Conservation (phyloP, 1,140 invertebrate genomes). For the Cephus cinctus region DNA sequence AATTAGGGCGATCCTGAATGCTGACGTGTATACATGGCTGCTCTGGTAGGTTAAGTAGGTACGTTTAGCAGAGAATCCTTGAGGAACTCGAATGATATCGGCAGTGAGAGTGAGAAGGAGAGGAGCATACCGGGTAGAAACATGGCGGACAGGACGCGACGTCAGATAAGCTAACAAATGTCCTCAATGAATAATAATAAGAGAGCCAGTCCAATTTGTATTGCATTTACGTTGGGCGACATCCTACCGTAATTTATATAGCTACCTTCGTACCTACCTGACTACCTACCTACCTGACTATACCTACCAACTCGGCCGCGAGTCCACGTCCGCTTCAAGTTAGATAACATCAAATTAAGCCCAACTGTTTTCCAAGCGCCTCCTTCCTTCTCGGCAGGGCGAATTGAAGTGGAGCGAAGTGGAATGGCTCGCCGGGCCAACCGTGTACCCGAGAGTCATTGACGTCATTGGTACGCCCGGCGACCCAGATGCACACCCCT, state of each 20-base stretch:
- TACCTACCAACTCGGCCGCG: conserved; percentile 1
- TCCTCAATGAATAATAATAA: conserved; percentile 48
- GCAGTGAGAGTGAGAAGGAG: background rate
- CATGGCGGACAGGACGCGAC: conserved; percentile 10
- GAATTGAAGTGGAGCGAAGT: background rate
- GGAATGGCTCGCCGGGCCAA: conserved; percentile 10
- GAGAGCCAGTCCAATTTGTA: conserved; percentile 41
- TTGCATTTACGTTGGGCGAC: conserved; percentile 40
- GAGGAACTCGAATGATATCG: no score
- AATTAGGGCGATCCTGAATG: no score
- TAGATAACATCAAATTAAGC: conserved; percentile 24
- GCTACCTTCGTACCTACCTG: conserved; percentile 9
- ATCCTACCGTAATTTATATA: conserved; percentile 35
- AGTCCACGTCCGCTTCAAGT: conserved; percentile 5
- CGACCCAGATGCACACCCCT: no score
- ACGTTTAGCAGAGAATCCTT: no score
- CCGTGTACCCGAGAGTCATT: conserved; percentile 20
- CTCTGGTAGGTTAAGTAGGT: no score
- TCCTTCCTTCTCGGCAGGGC: background rate
- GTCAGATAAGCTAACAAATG: conserved; percentile 48
- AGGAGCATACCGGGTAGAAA: conserved; percentile 11
- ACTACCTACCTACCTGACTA: background rate
- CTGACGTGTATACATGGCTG: no score
- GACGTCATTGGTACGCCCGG: no score
- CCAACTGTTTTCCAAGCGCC: conserved; percentile 9